These are phyloP conservation scores for Chloropsis cyanopogon DNA, from an alignment of 2,113 vertebrate genomes.

Conservation along the genomic window DNA sequence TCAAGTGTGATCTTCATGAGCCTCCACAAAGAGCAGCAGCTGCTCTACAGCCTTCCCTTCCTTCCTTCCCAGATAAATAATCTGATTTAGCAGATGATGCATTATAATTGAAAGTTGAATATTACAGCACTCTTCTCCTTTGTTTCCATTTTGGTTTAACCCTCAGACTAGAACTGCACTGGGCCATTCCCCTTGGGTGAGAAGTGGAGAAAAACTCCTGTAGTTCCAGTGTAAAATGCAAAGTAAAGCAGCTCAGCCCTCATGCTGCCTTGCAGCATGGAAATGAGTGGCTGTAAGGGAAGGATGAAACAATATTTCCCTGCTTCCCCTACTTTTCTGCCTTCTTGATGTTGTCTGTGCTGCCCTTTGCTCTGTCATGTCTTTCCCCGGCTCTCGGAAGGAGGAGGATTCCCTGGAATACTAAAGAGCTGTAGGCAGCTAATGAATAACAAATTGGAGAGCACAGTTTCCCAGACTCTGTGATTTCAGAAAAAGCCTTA, in stretches of 20 bases:
- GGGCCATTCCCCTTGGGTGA: neutral
- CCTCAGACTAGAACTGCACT: neutral
- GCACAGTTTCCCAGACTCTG: neutral
- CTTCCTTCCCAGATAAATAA: neutral
- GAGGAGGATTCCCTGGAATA: neutral
- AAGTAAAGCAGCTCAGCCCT: neutral
- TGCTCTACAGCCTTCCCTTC: neutral
- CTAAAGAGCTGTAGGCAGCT: neutral
- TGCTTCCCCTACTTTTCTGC: neutral
- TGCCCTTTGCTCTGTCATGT: conserved; percentile 45
- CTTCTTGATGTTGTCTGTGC: conserved; percentile 5
- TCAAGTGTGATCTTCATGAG: neutral
- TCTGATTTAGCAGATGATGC: neutral
- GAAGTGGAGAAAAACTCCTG: neutral
- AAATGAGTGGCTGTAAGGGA: neutral
- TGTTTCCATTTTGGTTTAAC: neutral
- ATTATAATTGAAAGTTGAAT: neutral
- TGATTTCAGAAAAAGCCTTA: neutral
- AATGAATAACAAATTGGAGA: conserved; percentile 29
- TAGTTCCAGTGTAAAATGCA: neutral
- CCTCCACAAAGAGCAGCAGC: neutral
- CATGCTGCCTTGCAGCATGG: neutral
- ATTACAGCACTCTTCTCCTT: neutral
- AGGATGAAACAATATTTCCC: conserved; percentile 21
- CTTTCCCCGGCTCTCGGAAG: neutral